phyloP scores from a whole-genome alignment of 64 coral and sea anemone genomes.

The Orbicella faveolata region DNA sequence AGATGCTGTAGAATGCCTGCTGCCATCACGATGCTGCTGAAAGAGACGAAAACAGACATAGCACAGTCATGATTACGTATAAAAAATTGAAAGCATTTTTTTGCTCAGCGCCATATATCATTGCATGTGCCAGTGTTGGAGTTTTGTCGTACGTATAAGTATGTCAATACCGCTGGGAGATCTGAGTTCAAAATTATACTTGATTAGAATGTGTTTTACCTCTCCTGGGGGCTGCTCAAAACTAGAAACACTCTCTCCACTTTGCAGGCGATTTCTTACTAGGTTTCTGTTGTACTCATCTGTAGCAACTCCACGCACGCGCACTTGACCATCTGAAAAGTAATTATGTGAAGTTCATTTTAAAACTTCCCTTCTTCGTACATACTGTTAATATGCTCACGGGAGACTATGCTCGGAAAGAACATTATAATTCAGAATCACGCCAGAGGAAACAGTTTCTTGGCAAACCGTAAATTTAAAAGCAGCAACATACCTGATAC shows the following conservation, averaged over 20 bases:
- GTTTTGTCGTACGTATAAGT: no score
- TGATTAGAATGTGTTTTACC: neutral
- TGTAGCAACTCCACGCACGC: conserved; percentile 17
- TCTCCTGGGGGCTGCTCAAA: neutral
- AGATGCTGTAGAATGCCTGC: neutral
- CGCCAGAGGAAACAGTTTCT: no score
- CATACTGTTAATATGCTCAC: no score
- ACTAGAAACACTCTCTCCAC: neutral
- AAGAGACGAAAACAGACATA: neutral
- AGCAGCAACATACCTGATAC: conserved; percentile 1
- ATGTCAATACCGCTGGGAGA: no score
- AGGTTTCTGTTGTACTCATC: conserved; percentile 5
- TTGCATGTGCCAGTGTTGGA: no score
- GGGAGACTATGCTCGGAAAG: no score
- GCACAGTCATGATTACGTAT: neutral
- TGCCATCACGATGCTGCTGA: neutral
- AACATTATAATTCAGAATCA: no score
- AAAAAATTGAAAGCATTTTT: neutral
- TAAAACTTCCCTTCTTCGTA: neutral
- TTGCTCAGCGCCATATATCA: no score
- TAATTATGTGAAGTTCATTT: neutral
- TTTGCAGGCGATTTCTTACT: neutral
- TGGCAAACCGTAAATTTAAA: neutral
- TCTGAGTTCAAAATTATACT: neutral
- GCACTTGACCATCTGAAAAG: conserved; percentile 40